phyloP scores from a whole-genome alignment of 1,140 invertebrate genomes.

The Rhopalosiphum maidis region DNA sequence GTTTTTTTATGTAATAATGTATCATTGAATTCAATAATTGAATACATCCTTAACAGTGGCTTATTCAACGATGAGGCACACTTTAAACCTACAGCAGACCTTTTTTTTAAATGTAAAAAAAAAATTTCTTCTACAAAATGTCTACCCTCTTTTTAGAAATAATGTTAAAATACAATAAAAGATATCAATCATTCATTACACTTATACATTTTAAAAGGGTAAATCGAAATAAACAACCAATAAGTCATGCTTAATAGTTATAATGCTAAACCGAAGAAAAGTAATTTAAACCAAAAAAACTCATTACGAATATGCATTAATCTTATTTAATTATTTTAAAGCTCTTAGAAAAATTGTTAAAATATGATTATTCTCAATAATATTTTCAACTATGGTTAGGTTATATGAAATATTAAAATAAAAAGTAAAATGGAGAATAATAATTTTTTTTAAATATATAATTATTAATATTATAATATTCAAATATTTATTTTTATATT shows the following conservation, averaged over 20 bases:
- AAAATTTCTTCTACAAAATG: background rate
- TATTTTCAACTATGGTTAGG: background rate
- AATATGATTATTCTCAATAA: background rate
- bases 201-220: background rate
- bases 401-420: background rate
- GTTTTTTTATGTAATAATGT: no score
- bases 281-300: conserved; percentile 3
- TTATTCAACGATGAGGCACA: no score
- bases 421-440: no score
- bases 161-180: conserved; percentile 11
- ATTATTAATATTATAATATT: background rate
- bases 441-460: background rate
- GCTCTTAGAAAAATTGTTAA: no score
- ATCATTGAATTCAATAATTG: background rate
- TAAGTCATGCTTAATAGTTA: background rate
- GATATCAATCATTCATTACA: conserved; percentile 1
- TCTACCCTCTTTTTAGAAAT: background rate
- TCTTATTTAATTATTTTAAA: background rate
- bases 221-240: background rate
- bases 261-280: background rate
- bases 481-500: background rate
- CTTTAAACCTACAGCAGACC: no score
- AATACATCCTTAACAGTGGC: no score
- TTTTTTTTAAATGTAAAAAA: no score
- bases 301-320: conserved; percentile 26